Evolutionary conservation across 2,888 invertebrate species (phyloP).

Genomic region (Alloscopus bannaensis): DNA sequence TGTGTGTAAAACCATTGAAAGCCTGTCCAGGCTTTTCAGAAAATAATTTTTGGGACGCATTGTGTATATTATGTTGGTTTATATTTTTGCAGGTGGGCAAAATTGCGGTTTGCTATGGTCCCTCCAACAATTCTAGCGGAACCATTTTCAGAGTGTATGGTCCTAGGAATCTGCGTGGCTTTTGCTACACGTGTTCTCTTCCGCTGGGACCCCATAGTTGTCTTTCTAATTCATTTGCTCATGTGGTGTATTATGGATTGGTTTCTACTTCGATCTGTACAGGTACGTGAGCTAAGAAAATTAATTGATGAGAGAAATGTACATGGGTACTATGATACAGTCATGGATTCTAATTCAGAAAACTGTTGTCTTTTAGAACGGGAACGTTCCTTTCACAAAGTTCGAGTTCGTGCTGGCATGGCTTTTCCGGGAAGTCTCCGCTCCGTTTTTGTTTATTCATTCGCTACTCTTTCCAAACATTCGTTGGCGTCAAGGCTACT

Average conservation of each 20-base stretch:
- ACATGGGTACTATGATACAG: too few species aligned
- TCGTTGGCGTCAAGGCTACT: conserved; percentile 94
- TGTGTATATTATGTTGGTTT: conserved; percentile 77
- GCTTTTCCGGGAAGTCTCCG: conserved; percentile 93
- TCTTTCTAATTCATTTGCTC: conserved; percentile 93
- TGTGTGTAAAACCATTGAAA: not conserved
- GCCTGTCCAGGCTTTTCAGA: not conserved
- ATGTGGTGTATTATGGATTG: conserved; percentile 98
- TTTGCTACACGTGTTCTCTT: conserved; percentile 90
- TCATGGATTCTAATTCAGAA: too few species aligned
- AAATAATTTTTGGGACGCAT: conserved; percentile 9
- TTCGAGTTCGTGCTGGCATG: conserved; percentile 96
- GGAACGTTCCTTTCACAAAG: conserved; percentile 94
- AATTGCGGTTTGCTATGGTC: conserved; percentile 95
- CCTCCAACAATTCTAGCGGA: conserved; percentile 93
- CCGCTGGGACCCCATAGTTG: conserved; percentile 91
- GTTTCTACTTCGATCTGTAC: conserved; percentile 90
- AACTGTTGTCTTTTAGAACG: conserved; percentile 83
- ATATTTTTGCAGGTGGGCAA: conserved; percentile 87
- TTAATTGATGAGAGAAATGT: too few species aligned
- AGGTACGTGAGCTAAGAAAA: conserved; percentile 77
- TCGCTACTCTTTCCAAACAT: conserved; percentile 93
- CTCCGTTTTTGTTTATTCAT: conserved; percentile 90
- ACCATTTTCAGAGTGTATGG: conserved; percentile 95
- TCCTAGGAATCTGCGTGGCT: conserved; percentile 92